Base-by-base conservation (phyloP, 1,140 invertebrate species). In the Lethrus apterus region DNA sequence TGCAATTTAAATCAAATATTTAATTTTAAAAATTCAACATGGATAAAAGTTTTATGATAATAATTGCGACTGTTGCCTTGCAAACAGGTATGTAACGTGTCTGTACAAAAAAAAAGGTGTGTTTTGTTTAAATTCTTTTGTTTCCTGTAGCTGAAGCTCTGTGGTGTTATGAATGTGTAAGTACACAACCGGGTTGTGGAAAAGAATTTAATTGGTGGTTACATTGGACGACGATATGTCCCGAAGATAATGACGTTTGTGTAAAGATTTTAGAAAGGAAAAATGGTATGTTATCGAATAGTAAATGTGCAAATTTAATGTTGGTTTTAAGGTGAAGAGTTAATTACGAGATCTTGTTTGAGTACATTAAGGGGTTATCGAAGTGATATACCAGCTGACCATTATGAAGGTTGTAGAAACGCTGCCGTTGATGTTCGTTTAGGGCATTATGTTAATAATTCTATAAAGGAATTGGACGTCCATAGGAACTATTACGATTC, bases 321-420 rank as follows among this genome's bases (percentile, higher is more conserved):
- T 35, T n/a, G 33, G 5, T 54, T 77, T 79, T 44, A 60, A 90
- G 88, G 80, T 33, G 77, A 86, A 58, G 77, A 79, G 59, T 71
- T 87, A 1, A 85, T 93, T 15, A 93, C 85, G 1, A 73, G 91
- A 57, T 84, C 89, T 57, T 94, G 91, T 67, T 61, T 93, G 2
- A 93, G 89, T 57, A 78, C 82, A 8, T 66, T 93, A 10, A 77
- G 75, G 59, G 79, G 77, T 34, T 75, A 83, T 46, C 71, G 89
- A 43, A 86, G 80, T 17, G 90, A 94, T 60, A 86, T 93, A 54
- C 91, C 90, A n/a, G 88, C 89, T 2, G 91, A 93, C 69, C 83
- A 81, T 48, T 93, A 90, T 68, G 89, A 93, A 69, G 90, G 90
- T 0, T 94, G 90, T 62, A 73, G 89, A 49, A 73, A 80, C 23